Conservation (phyloP, 2,113 vertebrate species). For the Tychaedon coryphoeus region DNA sequence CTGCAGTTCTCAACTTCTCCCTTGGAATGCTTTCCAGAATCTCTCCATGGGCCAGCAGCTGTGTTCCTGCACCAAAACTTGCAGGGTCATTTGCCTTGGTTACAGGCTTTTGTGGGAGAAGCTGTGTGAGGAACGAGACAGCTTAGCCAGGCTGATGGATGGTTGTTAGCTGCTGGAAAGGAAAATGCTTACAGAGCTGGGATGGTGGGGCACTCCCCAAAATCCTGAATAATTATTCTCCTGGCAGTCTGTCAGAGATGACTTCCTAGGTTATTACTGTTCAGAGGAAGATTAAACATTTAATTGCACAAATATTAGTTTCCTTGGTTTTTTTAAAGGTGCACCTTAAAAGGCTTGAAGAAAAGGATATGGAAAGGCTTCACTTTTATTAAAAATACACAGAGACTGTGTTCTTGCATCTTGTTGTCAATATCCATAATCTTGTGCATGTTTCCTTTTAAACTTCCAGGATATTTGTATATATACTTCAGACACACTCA, state of each 20-base stretch:
- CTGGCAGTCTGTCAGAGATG: neutral
- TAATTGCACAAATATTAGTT: neutral
- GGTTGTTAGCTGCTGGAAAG: neutral
- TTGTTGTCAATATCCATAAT: neutral
- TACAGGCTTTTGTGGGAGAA: neutral
- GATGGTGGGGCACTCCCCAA: neutral
- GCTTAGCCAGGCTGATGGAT: neutral
- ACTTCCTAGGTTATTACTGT: neutral
- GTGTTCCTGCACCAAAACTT: neutral
- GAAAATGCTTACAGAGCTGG: neutral
- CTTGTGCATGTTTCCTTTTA: neutral
- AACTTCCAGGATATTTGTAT: neutral
- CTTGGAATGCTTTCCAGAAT: neutral
- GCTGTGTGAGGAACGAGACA: neutral
- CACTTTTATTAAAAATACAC: neutral
- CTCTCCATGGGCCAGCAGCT: accelerated
- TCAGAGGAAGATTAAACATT: neutral
- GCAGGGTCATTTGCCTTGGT: neutral
- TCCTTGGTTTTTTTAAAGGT: neutral
- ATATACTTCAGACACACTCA: neutral
- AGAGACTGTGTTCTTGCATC: neutral
- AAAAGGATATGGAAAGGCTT: neutral
- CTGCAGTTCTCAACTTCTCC: neutral
- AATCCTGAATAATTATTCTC: neutral
- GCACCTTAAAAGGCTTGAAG: neutral